A percentile compares a stretch with the other conserved stretches of the same genome.
Conservation (phyloP, 2,888 invertebrate species). For the Dastarcus helophoroides region DNA sequence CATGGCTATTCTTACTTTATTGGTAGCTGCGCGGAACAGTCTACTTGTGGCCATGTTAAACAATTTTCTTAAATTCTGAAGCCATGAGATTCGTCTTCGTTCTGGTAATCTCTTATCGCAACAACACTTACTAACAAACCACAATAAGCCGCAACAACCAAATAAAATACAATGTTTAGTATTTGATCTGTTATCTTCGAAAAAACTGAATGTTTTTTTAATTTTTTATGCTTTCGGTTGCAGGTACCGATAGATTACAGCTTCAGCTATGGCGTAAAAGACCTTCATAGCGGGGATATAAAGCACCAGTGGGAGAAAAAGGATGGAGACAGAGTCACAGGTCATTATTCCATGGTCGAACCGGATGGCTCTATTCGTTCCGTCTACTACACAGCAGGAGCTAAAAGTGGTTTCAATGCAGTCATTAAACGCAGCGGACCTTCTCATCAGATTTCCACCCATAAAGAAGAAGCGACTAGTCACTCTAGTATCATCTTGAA, state of each 20-base stretch:
- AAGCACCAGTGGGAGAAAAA: slow-evolving; percentile 52
- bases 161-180: too few species aligned
- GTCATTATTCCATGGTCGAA: slow-evolving; percentile 56
- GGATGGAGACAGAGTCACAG: slow-evolving; percentile 49
- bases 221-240: too few species aligned
- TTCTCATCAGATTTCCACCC: slow-evolving; percentile 28
- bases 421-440: slow-evolving; percentile 44
- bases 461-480: slow-evolving; percentile 15
- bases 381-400: slow-evolving; percentile 50
- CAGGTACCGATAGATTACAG: slow-evolving; percentile 48
- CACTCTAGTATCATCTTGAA: slow-evolving; percentile 20
- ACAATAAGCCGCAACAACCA: too few species aligned
- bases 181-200: too few species aligned
- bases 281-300: slow-evolving; percentile 47
- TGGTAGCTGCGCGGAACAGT: too few species aligned
- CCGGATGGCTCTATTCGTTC: slow-evolving; percentile 52
- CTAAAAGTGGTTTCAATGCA: slow-evolving; percentile 46
- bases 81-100: too few species aligned
- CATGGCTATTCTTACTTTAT: too few species aligned
- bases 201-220: too few species aligned
- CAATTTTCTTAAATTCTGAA: too few species aligned
- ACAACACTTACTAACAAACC: too few species aligned
- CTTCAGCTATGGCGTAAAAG: slow-evolving; percentile 51
- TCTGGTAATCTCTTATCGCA: too few species aligned
- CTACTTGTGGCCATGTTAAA: too few species aligned